Evolutionary conservation across 1,140 invertebrate genomes (phyloP).

Genomic region (Charaxes varanes): DNA sequence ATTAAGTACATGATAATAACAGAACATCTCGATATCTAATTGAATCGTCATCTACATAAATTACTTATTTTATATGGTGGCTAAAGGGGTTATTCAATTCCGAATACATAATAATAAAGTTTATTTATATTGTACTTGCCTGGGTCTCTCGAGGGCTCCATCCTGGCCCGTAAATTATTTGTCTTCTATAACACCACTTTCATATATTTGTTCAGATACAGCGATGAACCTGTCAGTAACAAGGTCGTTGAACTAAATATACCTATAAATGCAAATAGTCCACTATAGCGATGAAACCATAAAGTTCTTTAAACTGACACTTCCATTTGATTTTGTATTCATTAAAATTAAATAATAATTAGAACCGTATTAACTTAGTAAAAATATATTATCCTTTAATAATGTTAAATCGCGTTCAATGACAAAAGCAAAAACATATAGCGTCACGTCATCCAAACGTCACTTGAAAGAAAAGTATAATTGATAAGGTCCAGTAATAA

Average conservation of each 20-base stretch:
- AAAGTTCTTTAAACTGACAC: constrained; percentile 27
- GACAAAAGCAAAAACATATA: constrained; percentile 57
- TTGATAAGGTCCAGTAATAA: too few species aligned
- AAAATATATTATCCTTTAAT: constrained; percentile 18
- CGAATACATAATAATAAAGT: neutral
- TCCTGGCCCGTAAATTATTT: constrained; percentile 48
- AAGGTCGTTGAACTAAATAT: constrained; percentile 74
- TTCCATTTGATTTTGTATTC: constrained; percentile 8
- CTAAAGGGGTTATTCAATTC: too few species aligned
- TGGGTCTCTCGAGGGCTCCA: constrained; percentile 69
- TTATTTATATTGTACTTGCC: constrained; percentile 35
- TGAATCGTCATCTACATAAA: too few species aligned
- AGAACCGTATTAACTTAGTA: constrained; percentile 13
- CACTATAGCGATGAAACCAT: constrained; percentile 26
- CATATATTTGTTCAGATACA: constrained; percentile 65
- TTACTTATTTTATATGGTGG: too few species aligned
- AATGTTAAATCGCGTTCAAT: constrained; percentile 32
- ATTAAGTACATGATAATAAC: too few species aligned
- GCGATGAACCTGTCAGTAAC: constrained; percentile 73
- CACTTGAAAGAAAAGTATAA: too few species aligned
- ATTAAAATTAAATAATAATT: constrained; percentile 14
- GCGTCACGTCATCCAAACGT: constrained; percentile 62
- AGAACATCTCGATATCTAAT: too few species aligned
- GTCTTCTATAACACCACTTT: constrained; percentile 58
- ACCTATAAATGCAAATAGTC: constrained; percentile 57